Conservation (phyloP, 2,113 vertebrate genomes). For the Podocnemis expansa region DNA sequence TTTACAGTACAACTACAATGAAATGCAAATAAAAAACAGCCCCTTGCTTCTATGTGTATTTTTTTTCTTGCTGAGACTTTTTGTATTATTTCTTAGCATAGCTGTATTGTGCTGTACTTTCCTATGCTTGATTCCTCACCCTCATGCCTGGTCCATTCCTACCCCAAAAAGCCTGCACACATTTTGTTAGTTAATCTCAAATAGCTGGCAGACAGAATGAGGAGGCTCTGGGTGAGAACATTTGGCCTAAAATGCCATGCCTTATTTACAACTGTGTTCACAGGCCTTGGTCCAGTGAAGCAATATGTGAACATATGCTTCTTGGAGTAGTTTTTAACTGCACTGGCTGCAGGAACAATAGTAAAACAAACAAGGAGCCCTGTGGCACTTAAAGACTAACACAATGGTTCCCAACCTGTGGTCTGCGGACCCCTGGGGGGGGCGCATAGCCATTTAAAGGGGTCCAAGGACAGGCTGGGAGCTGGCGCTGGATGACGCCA, state of each 20-base stretch:
- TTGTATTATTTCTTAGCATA: background rate
- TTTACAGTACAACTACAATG: background rate
- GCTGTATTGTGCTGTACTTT: background rate
- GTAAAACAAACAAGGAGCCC: no score
- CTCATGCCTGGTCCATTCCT: background rate
- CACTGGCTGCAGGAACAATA: background rate
- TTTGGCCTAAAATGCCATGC: background rate
- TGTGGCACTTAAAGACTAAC: no score
- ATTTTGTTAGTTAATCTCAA: background rate
- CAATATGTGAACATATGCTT: background rate
- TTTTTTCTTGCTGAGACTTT: background rate
- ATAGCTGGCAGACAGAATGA: background rate
- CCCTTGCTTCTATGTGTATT: background rate
- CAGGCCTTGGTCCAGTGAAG: background rate
- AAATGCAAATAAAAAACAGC: background rate
- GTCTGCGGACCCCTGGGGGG: no score
- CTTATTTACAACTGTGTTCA: accelerated
- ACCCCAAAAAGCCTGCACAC: background rate
- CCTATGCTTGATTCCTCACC: background rate
- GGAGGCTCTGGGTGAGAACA: background rate
- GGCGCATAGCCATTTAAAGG: no score
- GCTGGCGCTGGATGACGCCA: no score
- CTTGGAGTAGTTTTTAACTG: accelerated
- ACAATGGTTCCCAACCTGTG: no score
- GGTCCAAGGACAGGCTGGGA: no score